Evolutionary conservation across 2,888 invertebrate species (phyloP).

Genomic region (Oxystoma pomonae): DNA sequence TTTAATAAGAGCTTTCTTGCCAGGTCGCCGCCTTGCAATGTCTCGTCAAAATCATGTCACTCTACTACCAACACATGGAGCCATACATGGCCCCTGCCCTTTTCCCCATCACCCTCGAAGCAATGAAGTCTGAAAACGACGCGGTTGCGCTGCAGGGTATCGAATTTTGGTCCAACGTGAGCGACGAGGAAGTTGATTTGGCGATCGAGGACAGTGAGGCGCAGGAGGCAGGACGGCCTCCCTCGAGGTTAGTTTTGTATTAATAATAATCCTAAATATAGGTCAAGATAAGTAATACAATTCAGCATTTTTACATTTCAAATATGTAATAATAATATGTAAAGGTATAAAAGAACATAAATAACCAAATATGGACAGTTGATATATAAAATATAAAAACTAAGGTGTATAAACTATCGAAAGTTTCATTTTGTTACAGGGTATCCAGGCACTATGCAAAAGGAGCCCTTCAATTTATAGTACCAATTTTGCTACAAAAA

Average conservation of each 20-base stretch:
- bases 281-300: no score
- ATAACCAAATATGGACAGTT: no score
- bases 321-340: no score
- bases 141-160: slow-evolving; percentile 97
- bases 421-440: slow-evolving; percentile 44
- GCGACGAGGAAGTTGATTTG: slow-evolving; percentile 97
- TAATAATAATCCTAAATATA: no score
- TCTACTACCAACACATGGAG: slow-evolving; percentile 99
- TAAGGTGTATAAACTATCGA: no score
- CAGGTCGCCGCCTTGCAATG: slow-evolving; percentile 94
- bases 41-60: slow-evolving; percentile 93
- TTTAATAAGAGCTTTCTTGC: no score
- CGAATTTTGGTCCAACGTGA: slow-evolving; percentile 99
- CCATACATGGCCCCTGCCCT: slow-evolving; percentile 97
- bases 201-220: slow-evolving; percentile 94
- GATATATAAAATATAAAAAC: no score
- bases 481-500: slow-evolving; percentile 90
- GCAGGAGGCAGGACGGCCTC: slow-evolving; percentile 88
- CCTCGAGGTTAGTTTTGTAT: slow-evolving; percentile 54
- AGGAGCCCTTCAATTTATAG: slow-evolving; percentile 91
- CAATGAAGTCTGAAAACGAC: slow-evolving; percentile 96
- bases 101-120: slow-evolving; percentile 96
- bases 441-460: slow-evolving; percentile 97
- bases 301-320: no score
- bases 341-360: no score